Conservation (phyloP, 2,797 vertebrate genomes). For the Sebastiscus albofasciatus region DNA sequence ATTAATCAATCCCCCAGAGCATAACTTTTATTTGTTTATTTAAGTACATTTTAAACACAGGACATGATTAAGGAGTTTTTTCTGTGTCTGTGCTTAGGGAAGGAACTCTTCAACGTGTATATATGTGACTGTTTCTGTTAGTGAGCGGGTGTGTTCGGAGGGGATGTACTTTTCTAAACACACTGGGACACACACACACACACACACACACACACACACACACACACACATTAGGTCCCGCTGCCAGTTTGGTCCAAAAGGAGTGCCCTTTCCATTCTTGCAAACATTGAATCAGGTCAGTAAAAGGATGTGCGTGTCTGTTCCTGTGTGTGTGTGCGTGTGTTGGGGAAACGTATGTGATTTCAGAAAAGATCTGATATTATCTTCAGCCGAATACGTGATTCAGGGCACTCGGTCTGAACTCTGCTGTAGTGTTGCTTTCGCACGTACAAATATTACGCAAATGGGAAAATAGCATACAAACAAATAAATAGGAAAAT, state of each 20-base stretch:
- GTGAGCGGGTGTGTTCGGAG: conserved; percentile 55
- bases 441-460: conserved; percentile 42
- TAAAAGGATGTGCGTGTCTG: conserved; percentile 45
- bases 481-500: conserved; percentile 53
- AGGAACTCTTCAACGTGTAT: conserved; percentile 66
- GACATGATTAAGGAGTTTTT: conserved; percentile 62
- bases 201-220: conserved; percentile 5
- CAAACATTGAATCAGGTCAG: conserved; percentile 54
- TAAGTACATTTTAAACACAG: conserved; percentile 49
- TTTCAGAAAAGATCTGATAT: conserved; percentile 35
- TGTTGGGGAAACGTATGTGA: conserved; percentile 13
- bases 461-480: conserved; percentile 39
- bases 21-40: conserved; percentile 19
- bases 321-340: conserved; percentile 9
- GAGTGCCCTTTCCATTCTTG: conserved; percentile 43
- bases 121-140: conserved; percentile 57
- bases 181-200: conserved; percentile 3
- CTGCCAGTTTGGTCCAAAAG: conserved; percentile 46
- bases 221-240: conserved; percentile 14
- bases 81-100: conserved; percentile 44
- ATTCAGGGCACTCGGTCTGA: conserved; percentile 33
- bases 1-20: conserved; percentile 1
- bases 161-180: conserved; percentile 77
- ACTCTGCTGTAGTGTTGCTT: conserved; percentile 2
- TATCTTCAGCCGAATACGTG: conserved; percentile 49